These are phyloP conservation scores for Neotoxoptera formosana DNA, from an alignment of 1,140 invertebrate species.

Conservation along the genomic window DNA sequence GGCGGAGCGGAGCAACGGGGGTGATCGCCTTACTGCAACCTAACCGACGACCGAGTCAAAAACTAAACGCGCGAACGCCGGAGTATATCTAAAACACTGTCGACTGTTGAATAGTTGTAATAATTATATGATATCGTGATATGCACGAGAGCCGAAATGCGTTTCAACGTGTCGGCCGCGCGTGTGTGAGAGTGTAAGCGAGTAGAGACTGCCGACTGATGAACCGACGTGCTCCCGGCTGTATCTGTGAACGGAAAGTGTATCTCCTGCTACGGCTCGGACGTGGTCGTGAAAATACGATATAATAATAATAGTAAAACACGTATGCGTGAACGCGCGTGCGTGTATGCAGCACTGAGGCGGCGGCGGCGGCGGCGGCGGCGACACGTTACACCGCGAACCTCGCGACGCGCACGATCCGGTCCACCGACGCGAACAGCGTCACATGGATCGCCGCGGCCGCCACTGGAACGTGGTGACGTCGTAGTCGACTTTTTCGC, in stretches of 20 bases:
- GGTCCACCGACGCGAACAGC: neutral
- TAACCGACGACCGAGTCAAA: neutral
- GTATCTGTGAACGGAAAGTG: neutral
- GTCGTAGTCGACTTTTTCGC: neutral
- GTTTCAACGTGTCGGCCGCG: neutral
- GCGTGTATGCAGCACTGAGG: neutral
- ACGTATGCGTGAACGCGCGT: neutral
- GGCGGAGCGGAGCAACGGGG: neutral
- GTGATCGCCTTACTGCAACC: neutral
- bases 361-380: neutral
- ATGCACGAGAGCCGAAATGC: neutral
- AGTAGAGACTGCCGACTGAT: neutral
- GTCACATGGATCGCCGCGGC: conserved; percentile 2
- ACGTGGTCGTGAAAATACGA: conserved; percentile 27
- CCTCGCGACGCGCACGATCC: neutral
- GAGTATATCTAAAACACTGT: neutral
- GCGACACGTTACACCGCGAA: neutral
- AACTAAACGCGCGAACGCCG: neutral
- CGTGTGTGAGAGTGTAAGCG: neutral
- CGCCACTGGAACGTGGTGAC: neutral
- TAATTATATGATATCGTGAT: neutral
- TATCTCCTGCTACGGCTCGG: neutral
- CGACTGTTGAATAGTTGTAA: neutral
- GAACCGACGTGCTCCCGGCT: neutral
- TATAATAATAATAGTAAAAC: neutral